Base-by-base conservation (phyloP, 2,888 invertebrate species). In the Halictus quadricinctus region DNA sequence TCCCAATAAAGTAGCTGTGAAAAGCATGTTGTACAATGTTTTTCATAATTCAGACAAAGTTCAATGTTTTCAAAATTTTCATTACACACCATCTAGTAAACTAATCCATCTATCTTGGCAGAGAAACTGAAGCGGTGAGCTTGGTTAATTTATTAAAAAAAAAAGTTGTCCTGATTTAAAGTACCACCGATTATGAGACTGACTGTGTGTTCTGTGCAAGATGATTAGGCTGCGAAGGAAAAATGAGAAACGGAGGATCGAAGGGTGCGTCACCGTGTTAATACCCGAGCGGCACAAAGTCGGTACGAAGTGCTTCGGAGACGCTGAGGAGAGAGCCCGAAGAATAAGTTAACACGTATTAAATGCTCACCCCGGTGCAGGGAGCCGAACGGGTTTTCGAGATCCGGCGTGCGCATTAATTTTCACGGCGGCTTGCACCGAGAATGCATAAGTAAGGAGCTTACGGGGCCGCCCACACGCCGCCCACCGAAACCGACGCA, bases 401-500 rank as follows among this genome's bases (percentile, higher is more conserved):
- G 70, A 77, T 82, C 81, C 72, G 70, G n/a, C 76, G 78, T 54
- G 66, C 73, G 86, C 84, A 87, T 90, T 87, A 83, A 87, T 86
- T 90, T 88, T 74, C 86, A 85, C 80, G 76, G 29, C 78, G 70
- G 69, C 74, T 76, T 79, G 70, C 69, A 88, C 84, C 76, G 86
- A 84, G 90, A 89, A 86, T 90, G 90, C 87, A 90, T 87, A 85
- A 88, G 86, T 87, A 87, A 91, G 81, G 69, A 87, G 88, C 86
- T 87, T 85, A 87, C 85, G 79, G 84, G 41, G 58, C 25, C 91
- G 90, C 91, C 91, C 90, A 91, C 91, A 83, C 90, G 79, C 70
- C 91, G 90, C 90, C 89, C 89, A 91, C 90, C 85, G 82, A 81
- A 88, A 87, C 85, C 79, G 83, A 86, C 81, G 85, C 80, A 83